Conservation (phyloP, 2,797 vertebrate species). For the Takifugu ocellatus region DNA sequence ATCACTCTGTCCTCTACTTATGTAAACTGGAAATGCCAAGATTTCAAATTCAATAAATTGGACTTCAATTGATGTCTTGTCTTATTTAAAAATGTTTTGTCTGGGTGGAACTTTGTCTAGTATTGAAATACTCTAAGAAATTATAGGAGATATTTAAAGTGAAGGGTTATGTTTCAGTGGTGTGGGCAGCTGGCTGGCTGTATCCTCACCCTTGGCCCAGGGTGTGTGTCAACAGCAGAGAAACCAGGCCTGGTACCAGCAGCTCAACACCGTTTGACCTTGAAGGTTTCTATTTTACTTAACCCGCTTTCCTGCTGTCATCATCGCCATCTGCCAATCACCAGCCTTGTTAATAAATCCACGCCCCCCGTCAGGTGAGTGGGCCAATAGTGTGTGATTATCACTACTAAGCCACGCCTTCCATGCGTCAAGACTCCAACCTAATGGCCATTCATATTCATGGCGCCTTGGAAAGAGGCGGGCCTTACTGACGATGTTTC, state of each 20-base stretch:
- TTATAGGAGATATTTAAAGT: no score
- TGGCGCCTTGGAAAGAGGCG: constrained; percentile 15
- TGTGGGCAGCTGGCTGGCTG: no score
- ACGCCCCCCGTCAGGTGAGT: not conserved
- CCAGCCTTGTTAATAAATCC: rapidly evolving
- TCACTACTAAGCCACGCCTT: not conserved
- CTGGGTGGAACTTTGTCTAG: not conserved
- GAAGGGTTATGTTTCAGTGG: no score
- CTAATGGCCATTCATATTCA: constrained; percentile 23
- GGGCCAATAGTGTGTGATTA: constrained; percentile 20
- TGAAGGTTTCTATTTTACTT: constrained; percentile 1
- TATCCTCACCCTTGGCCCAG: no score
- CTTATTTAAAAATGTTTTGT: not conserved
- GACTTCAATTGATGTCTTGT: constrained; percentile 41
- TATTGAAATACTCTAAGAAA: not conserved
- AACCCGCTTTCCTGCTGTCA: no score
- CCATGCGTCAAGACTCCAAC: rapidly evolving
- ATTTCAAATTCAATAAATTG: constrained; percentile 66
- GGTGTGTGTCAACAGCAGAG: no score
- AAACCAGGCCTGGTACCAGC: not conserved
- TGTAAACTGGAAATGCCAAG: constrained; percentile 59
- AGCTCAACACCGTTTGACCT: constrained; percentile 36
- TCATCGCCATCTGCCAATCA: constrained; percentile 28
- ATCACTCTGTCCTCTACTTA: constrained; percentile 54
- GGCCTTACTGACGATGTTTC: not conserved